These are phyloP conservation scores for Muscidifurax raptorellus DNA, from an alignment of 1,140 invertebrate genomes.

Conservation along the genomic window DNA sequence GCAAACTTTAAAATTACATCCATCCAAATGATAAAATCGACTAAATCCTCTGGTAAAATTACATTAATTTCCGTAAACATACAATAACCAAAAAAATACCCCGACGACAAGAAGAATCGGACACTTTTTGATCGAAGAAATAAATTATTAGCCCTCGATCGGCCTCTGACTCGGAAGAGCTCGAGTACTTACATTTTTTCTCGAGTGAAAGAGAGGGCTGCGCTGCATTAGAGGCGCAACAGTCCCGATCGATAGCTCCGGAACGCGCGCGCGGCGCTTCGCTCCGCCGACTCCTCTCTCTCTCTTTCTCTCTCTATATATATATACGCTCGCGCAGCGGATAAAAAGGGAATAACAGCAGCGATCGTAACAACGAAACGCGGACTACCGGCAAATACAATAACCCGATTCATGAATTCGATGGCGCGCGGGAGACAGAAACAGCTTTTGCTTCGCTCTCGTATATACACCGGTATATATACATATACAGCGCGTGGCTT, in stretches of 20 bases:
- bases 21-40: no score
- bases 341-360: background rate
- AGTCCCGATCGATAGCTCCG: background rate
- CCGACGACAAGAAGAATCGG: no score
- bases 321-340: background rate
- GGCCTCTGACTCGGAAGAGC: background rate
- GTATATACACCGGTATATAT: background rate
- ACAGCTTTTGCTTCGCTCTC: background rate
- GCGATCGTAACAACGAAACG: slow-evolving; percentile 12
- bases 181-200: slow-evolving; percentile 15
- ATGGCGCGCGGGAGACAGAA: background rate
- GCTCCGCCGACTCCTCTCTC: no score
- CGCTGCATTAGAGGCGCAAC: background rate
- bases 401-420: background rate
- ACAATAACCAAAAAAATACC: no score
- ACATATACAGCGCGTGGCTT: background rate
- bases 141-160: slow-evolving; percentile 6
- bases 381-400: slow-evolving; percentile 4
- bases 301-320: background rate
- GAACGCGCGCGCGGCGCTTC: background rate
- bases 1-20: no score
- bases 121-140: background rate
- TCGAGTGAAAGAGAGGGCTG: slow-evolving; percentile 3
- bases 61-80: no score
- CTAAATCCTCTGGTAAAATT: no score